These are phyloP conservation scores for Zele albiditarsus DNA, from an alignment of 2,888 invertebrate species.

Conservation along the genomic window DNA sequence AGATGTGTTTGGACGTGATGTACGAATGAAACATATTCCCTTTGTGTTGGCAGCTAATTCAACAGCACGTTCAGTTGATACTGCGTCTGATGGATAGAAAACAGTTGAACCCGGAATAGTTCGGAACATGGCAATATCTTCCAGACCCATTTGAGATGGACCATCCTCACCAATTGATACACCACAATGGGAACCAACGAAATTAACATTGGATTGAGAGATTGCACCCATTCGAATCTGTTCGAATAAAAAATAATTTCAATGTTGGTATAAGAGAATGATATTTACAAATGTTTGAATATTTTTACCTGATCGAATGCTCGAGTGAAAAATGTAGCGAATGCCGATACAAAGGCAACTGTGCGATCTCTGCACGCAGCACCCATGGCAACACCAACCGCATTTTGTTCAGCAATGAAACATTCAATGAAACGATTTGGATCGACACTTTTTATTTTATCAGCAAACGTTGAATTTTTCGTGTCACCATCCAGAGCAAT, in stretches of 20 bases:
- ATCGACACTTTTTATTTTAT: slow-evolving; percentile 86
- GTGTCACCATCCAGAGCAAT: slow-evolving; percentile 98
- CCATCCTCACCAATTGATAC: slow-evolving; percentile 99
- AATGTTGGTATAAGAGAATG: neutral
- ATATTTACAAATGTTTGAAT: neutral
- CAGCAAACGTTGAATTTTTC: slow-evolving; percentile 98
- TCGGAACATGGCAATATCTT: slow-evolving; percentile 97
- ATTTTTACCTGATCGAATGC: slow-evolving; percentile 91
- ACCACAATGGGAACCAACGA: slow-evolving; percentile 97
- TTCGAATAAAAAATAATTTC: neutral
- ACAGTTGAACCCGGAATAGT: slow-evolving; percentile 87
- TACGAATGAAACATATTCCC: slow-evolving; percentile 96
- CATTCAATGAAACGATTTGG: slow-evolving; percentile 93
- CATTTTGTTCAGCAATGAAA: slow-evolving; percentile 99
- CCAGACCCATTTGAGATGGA: slow-evolving; percentile 99
- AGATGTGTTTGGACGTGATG: slow-evolving; percentile 92
- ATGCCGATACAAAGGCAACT: slow-evolving; percentile 96
- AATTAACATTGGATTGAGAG: slow-evolving; percentile 97
- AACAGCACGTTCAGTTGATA: slow-evolving; percentile 93
- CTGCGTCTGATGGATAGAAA: slow-evolving; percentile 92
- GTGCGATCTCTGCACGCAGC: slow-evolving; percentile 94
- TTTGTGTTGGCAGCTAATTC: slow-evolving; percentile 96
- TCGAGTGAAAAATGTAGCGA: slow-evolving; percentile 97
- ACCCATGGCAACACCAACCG: slow-evolving; percentile 96
- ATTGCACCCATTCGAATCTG: slow-evolving; percentile 99